These are phyloP conservation scores for Darevskia nairensis DNA, from an alignment of 2,797 vertebrate genomes.

Conservation along the genomic window DNA sequence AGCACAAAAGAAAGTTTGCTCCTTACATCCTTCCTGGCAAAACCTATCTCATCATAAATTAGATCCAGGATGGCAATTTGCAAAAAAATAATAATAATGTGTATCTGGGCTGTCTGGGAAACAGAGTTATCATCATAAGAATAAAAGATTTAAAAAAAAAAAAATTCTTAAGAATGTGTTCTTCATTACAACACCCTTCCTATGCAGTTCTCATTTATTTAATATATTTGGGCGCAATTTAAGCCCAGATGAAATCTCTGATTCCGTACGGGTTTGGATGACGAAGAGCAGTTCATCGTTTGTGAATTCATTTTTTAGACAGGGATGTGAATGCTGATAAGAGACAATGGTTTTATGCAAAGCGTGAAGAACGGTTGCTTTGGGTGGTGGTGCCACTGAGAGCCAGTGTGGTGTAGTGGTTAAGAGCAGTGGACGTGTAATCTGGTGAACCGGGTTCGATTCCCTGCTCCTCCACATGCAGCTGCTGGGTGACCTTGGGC, in stretches of 20 bases:
- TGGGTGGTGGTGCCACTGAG: too few species aligned
- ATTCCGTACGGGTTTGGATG: background rate
- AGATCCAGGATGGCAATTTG: constrained; percentile 36
- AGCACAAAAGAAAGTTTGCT: constrained; percentile 34
- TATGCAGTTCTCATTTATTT: background rate
- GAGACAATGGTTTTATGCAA: background rate
- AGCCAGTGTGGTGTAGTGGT: too few species aligned
- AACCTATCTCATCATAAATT: constrained; percentile 52
- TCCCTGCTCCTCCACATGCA: too few species aligned
- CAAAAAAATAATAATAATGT: background rate
- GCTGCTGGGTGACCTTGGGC: too few species aligned
- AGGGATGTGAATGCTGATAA: background rate
- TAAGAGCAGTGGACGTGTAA: too few species aligned
- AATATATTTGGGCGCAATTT: background rate
- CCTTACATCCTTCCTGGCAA: constrained; percentile 38
- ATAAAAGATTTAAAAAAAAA: too few species aligned
- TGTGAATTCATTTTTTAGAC: background rate
- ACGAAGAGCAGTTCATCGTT: background rate
- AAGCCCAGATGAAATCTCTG: constrained; percentile 4
- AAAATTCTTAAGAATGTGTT: background rate
- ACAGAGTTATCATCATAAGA: background rate
- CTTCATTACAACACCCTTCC: background rate
- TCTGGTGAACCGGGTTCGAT: too few species aligned
- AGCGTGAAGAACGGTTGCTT: background rate
- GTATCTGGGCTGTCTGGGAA: background rate